Evolutionary conservation across 2,888 invertebrate genomes (phyloP).

Genomic region (Spilosoma lubricipeda): DNA sequence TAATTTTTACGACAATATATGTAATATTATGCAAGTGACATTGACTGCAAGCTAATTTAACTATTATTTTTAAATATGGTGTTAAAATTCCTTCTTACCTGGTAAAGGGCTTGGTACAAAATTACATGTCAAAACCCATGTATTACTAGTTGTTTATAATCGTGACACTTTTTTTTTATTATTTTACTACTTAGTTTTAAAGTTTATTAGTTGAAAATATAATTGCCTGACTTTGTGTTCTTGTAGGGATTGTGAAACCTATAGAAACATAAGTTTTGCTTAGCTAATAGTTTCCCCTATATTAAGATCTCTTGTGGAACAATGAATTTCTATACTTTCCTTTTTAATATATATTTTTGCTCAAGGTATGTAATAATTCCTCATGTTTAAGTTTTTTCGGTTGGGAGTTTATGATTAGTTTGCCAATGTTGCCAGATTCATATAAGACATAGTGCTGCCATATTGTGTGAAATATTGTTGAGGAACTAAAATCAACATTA

Average conservation of each 20-base stretch:
- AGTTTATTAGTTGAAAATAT: slow-evolving; percentile 66
- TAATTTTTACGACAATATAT: background rate
- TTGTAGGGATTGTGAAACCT: slow-evolving; percentile 57
- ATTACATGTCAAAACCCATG: slow-evolving; percentile 33
- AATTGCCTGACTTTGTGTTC: slow-evolving; percentile 51
- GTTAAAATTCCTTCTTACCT: slow-evolving; percentile 40
- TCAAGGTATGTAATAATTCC: slow-evolving; percentile 72
- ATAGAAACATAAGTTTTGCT: slow-evolving; percentile 58
- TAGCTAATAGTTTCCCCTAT: slow-evolving; percentile 58
- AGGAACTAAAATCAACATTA: slow-evolving; percentile 32
- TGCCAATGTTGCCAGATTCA: slow-evolving; percentile 52
- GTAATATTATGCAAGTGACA: background rate
- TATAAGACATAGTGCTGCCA: slow-evolving; percentile 53
- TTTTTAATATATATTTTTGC: slow-evolving; percentile 62
- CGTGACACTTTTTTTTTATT: slow-evolving; percentile 50
- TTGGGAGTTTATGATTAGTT: slow-evolving; percentile 50
- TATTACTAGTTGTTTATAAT: slow-evolving; percentile 64
- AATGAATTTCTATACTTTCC: slow-evolving; percentile 70
- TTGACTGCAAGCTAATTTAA: slow-evolving; percentile 18
- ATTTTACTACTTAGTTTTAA: slow-evolving; percentile 46
- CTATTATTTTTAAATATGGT: slow-evolving; percentile 26
- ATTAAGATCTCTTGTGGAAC: slow-evolving; percentile 71
- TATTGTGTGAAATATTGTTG: slow-evolving; percentile 43
- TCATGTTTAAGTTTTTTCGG: slow-evolving; percentile 55
- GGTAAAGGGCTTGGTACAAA: slow-evolving; percentile 37